Evolutionary conservation across 2,797 vertebrate species (phyloP), one percentile per base, ranked within the genome.

Genomic region (Sternarchorhynchus goeldii): DNA sequence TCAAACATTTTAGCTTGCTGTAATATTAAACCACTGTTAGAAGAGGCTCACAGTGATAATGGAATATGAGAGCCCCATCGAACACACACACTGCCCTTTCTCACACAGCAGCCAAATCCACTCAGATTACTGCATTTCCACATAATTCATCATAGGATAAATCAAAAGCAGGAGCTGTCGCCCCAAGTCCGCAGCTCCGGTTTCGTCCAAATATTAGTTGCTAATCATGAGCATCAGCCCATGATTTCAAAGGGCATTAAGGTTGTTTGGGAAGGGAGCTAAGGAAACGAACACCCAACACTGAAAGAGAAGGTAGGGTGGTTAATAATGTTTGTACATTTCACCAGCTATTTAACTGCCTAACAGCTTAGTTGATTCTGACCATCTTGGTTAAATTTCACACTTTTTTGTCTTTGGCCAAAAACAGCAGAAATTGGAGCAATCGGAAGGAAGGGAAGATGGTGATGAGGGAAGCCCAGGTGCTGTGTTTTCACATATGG

Each of bases 401-500:
- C 29, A 7, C 56, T 56, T 57, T 64, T 69, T 81, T 81, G 60
- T 80, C 77, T 71, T 32, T 25, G 60, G 79, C 75, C 75, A 80
- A 80, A 82, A 80, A 77, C 71, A 75, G 25, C 75, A 77, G 6
- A 56, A 79, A 77, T 79, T 75, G 73, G 58, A 66, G 39, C 67
- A 66, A 73, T 56, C 72, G 58, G 72, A 67, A 66, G 34, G 50
- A 75, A 75, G 66, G 71, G 50, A 53, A 36, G 78, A 75, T 60
- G 69, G 82, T 83, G 84, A 81, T 0, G 85, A 90, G 88, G 89
- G 88, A 90, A 92, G 86, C 90, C 89, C 89, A 89, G 84, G 76
- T 88, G 90, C 89, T 85, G 79, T 88, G 88, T 89, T 90, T 88
- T 85, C 85, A 86, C 80, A 82, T 82, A 86, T 86, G 88, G 87